Conservation (phyloP, 2,888 invertebrate genomes). For the Trissolcus japonicus region DNA sequence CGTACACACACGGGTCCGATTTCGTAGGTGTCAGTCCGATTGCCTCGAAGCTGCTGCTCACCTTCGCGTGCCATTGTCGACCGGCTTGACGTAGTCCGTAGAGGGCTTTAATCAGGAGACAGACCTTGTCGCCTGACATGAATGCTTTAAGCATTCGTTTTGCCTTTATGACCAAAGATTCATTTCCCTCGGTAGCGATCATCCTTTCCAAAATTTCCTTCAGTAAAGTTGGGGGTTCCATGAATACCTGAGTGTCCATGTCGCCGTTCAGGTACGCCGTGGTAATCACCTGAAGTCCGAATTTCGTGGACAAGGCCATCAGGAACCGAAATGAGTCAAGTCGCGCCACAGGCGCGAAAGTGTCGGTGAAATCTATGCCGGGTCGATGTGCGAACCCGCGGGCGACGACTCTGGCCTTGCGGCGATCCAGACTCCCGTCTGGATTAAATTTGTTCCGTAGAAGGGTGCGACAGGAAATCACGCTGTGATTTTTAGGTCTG, state of each 20-base stretch:
- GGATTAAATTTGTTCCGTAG: constrained; percentile 25
- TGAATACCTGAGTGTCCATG: constrained; percentile 41
- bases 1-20: no score
- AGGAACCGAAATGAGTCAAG: constrained; percentile 46
- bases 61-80: constrained; percentile 6
- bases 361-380: constrained; percentile 56
- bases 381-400: constrained; percentile 36
- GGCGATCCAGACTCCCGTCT: constrained; percentile 17
- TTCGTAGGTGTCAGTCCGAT: no score
- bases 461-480: constrained; percentile 26
- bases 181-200: constrained; percentile 4
- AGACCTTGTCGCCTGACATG: constrained; percentile 31
- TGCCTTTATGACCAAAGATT: constrained; percentile 15
- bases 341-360: constrained; percentile 54
- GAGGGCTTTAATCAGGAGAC: background rate
- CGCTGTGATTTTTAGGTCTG: constrained; percentile 8
- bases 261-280: constrained; percentile 41
- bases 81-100: constrained; percentile 31
- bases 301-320: constrained; percentile 46
- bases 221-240: constrained; percentile 54
- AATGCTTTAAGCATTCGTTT: constrained; percentile 10
- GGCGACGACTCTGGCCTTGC: constrained; percentile 46
- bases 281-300: constrained; percentile 48
- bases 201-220: constrained; percentile 27
- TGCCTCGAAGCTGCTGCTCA: constrained; percentile 3